Evolutionary conservation across 2,888 invertebrate species (phyloP).

Genomic region (Acronicta alni): DNA sequence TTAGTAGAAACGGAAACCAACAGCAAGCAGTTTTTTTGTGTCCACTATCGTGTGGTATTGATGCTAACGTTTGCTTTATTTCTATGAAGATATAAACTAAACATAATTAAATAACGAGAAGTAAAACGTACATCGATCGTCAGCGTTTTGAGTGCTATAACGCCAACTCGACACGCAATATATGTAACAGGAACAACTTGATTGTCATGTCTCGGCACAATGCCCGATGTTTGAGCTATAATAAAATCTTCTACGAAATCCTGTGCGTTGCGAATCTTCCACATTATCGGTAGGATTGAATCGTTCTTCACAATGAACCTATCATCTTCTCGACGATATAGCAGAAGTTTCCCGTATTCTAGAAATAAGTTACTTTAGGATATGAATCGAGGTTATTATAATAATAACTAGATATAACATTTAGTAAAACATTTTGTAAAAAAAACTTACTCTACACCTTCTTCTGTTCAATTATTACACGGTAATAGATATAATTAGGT

Average conservation of each 20-base stretch:
- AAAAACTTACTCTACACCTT: no score
- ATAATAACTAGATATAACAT: no score
- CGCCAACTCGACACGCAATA: conserved; percentile 80
- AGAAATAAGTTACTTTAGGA: conserved; percentile 32
- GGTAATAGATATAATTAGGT: no score
- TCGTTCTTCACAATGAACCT: conserved; percentile 88
- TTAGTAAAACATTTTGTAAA: background rate
- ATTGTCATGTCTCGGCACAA: conserved; percentile 79
- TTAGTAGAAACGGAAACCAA: no score
- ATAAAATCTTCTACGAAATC: conserved; percentile 83
- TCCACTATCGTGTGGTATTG: no score
- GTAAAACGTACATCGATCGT: conserved; percentile 80
- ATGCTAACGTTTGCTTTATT: no score
- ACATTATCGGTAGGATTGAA: conserved; percentile 87
- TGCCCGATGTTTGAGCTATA: conserved; percentile 79
- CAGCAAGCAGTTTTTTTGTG: no score
- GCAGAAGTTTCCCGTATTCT: conserved; percentile 88
- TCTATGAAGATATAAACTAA: background rate
- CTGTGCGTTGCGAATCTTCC: conserved; percentile 83
- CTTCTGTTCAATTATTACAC: no score
- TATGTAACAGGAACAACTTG: conserved; percentile 86
- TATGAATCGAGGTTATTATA: no score
- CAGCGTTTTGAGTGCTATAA: conserved; percentile 75
- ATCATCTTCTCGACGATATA: conserved; percentile 85
- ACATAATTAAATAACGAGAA: background rate